Evolutionary conservation across 2,113 vertebrate genomes (phyloP).

Genomic region (Regulus satrapa): DNA sequence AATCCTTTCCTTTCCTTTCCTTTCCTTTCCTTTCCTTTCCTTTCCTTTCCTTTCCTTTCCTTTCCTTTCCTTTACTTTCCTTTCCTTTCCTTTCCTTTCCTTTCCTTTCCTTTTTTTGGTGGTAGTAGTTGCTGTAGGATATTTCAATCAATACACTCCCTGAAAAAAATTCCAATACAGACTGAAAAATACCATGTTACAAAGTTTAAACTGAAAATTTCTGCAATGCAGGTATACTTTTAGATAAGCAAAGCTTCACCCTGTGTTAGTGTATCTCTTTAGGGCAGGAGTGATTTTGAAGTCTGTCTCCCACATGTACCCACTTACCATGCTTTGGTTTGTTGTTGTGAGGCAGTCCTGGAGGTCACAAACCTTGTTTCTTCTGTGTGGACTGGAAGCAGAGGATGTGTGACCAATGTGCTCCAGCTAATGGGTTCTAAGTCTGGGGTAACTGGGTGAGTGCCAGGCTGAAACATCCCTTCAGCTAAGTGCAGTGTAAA

Average conservation of each 20-base stretch:
- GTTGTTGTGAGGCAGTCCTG: background rate
- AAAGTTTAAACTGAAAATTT: background rate
- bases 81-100: too few species aligned
- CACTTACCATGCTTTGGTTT: background rate
- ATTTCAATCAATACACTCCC: background rate
- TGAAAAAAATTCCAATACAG: background rate
- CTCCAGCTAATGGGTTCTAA: background rate
- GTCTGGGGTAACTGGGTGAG: accelerated
- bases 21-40: too few species aligned
- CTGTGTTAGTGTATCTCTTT: background rate
- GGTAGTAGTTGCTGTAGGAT: background rate
- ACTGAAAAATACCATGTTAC: background rate
- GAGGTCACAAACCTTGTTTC: background rate
- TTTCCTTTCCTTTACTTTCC: too few species aligned
- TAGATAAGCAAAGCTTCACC: background rate
- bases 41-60: too few species aligned
- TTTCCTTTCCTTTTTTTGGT: too few species aligned
- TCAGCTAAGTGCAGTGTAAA: background rate
- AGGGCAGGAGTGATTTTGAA: background rate
- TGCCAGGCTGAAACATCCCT: background rate
- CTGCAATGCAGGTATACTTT: background rate
- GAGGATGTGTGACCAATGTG: background rate
- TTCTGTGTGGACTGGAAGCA: background rate
- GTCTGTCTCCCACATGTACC: background rate
- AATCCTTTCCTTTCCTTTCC: background rate